These are phyloP conservation scores for Scolopax bukidnonensis DNA, from an alignment of 2,797 vertebrate species.

Conservation along the genomic window DNA sequence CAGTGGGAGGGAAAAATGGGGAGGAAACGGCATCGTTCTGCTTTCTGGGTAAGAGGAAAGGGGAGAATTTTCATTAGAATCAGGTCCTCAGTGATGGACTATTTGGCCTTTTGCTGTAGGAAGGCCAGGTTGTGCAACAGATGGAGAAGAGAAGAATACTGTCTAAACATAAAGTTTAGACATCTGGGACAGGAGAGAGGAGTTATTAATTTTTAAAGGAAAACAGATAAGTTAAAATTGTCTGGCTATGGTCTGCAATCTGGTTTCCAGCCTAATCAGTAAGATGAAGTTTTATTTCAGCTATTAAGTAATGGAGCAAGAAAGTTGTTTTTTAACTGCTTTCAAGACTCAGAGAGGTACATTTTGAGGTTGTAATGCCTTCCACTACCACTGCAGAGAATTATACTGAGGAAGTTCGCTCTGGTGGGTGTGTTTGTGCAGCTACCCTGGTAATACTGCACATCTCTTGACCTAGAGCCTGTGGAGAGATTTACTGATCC, in stretches of 20 bases:
- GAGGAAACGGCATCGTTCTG: rapidly evolving
- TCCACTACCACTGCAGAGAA: neutral
- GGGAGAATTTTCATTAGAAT: neutral
- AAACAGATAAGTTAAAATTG: neutral
- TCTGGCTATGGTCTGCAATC: neutral
- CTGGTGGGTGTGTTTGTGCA: neutral
- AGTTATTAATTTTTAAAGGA: neutral
- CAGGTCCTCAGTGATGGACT: neutral
- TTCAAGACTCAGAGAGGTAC: neutral
- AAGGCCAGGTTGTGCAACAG: neutral
- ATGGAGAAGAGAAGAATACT: neutral
- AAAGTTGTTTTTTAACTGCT: neutral
- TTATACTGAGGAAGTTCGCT: neutral
- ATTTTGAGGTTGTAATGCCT: neutral
- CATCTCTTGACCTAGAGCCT: neutral
- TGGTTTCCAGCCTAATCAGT: neutral
- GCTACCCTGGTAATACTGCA: neutral
- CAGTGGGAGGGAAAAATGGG: neutral
- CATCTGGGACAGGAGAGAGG: neutral
- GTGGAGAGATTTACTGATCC: neutral
- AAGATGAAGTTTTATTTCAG: neutral
- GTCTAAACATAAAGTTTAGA: neutral
- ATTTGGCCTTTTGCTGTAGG: neutral
- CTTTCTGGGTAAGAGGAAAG: neutral
- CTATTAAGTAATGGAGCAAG: neutral